Base-by-base conservation (phyloP, 2,113 vertebrate genomes). In the Arizona elegans region DNA sequence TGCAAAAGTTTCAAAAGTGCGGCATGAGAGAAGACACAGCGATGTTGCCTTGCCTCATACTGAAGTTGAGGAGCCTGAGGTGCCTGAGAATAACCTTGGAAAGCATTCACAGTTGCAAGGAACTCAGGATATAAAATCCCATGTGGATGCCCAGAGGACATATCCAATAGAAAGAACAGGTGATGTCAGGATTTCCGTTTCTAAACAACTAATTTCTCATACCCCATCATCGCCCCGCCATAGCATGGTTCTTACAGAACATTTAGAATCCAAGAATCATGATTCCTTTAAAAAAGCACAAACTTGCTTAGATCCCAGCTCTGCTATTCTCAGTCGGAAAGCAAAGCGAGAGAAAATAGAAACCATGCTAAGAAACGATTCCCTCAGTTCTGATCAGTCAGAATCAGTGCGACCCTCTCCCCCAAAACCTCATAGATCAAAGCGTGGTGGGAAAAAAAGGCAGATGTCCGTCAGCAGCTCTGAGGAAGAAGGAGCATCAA, bases 401-500 rank as follows among this genome's bases (percentile, higher is more conserved):
- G 99, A 99, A 97, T 99, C 98, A 38, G 97, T 99, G 96, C 97
- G 99, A 95, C 99, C 99, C 86, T 99, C 99, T 62, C 99, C 99
- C 94, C 98, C 99, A 65, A 99, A 99, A 95, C 98, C 99, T 23
- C 98, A 99, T 97, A 98, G 98, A 97, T 96, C 98, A 96, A 99
- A 98, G 96, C 97, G 98, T 94, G 98, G 98, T 56, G 98, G 98
- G 96, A 99, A 99, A 97, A 99, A 98, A 98, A 98, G 99, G 96
- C 99, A 99, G 98, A 99, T 99, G 99, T 99, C 99, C 92, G 99
- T 99, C 97, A 99, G 99, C 98, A 99, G 99, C 98, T 99, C 99
- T 56, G 99, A 99, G 97, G 99, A 99, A 97, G 99, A 99, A 98
- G 99, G 99, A 93, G 99, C 99, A 96, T 99, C 99, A 94, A 99